Evolutionary conservation across 2,113 vertebrate species (phyloP).

Genomic region (Malurus alboscapulatus): DNA sequence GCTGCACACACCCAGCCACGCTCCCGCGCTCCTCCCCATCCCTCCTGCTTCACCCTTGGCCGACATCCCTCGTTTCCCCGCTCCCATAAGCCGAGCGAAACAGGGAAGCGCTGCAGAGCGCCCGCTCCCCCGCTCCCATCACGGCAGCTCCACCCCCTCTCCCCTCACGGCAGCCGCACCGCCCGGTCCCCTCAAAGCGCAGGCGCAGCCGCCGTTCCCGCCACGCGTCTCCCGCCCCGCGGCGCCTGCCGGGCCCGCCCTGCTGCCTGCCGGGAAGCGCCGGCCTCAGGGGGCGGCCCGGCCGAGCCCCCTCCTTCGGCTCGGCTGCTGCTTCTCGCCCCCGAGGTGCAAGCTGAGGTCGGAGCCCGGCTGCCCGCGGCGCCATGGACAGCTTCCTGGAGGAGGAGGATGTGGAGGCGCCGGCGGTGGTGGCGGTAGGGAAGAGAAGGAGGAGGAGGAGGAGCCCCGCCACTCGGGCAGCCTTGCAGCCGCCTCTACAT

Average conservation of each 20-base stretch:
- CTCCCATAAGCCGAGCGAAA: rapidly evolving
- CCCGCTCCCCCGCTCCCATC: rapidly evolving
- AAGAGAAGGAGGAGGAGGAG: background rate
- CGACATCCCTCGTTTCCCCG: rapidly evolving
- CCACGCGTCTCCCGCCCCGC: no score
- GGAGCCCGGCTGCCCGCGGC: background rate
- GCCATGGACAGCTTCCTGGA: background rate
- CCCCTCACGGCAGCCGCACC: rapidly evolving
- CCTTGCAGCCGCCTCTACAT: background rate
- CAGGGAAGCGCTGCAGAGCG: rapidly evolving
- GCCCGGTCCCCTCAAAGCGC: background rate
- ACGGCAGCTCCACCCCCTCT: no score
- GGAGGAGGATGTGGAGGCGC: background rate
- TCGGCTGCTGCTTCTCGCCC: background rate
- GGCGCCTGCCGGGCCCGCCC: background rate
- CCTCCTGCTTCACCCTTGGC: background rate
- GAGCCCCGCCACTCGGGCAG: rapidly evolving
- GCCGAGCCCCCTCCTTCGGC: background rate
- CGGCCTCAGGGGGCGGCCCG: no score
- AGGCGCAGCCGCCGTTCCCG: background rate
- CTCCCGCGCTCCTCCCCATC: rapidly evolving
- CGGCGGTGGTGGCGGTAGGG: background rate
- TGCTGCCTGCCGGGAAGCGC: no score
- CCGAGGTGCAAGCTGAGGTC: background rate
- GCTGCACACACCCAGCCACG: rapidly evolving